Evolutionary conservation across 2,888 invertebrate species (phyloP).

Genomic region (Lasioglossum morio): DNA sequence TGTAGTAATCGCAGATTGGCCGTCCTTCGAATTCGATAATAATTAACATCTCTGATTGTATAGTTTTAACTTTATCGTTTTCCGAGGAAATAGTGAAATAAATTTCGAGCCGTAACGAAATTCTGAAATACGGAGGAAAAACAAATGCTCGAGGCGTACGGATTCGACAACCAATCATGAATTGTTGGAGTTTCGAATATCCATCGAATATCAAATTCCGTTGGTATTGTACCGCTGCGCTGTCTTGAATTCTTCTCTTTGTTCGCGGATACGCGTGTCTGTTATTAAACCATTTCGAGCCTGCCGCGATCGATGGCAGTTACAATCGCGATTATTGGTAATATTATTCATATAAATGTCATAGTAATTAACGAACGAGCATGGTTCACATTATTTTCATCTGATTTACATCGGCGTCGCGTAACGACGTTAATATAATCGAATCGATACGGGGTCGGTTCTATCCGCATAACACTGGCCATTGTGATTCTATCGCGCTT

Average conservation of each 20-base stretch:
- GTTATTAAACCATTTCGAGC: neutral
- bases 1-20: neutral
- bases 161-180: neutral
- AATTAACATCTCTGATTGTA: neutral
- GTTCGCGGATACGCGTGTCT: neutral
- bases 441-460: conserved; percentile 33
- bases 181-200: neutral
- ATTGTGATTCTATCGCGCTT: conserved; percentile 4
- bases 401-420: neutral
- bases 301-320: neutral
- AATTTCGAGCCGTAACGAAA: neutral
- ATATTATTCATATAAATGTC: neutral
- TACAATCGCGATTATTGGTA: neutral
- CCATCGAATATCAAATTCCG: neutral
- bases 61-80: neutral
- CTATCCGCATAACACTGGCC: neutral
- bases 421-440: conserved; percentile 30
- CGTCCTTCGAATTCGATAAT: neutral
- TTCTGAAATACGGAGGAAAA: neutral
- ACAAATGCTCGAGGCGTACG: neutral
- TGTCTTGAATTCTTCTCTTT: neutral
- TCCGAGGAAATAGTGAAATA: neutral
- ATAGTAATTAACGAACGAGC: conserved; percentile 27
- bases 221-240: neutral
- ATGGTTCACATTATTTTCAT: neutral